A percentile compares a stretch with the other conserved stretches of the same genome.
These are phyloP conservation scores for Pristionchus fissidentatus DNA, from an alignment of 2,888 invertebrate species.

Conservation along the genomic window DNA sequence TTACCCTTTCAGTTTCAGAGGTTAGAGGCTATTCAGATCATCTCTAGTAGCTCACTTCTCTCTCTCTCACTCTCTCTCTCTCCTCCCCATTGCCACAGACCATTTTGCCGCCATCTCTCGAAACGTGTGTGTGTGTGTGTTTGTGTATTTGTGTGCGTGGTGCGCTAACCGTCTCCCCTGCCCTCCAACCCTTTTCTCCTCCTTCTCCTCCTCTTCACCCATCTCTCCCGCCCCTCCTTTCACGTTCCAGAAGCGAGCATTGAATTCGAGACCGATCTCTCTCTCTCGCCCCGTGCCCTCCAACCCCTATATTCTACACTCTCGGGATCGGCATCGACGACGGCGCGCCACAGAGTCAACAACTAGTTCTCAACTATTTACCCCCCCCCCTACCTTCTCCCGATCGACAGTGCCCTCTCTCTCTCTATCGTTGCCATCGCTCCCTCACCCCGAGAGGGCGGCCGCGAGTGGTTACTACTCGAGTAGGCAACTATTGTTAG, in stretches of 20 bases:
- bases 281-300: neutral
- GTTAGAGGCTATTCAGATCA: too few species aligned
- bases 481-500: constrained; percentile 41
- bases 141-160: too few species aligned
- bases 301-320: neutral
- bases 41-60: too few species aligned
- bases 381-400: neutral
- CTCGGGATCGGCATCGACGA: neutral
- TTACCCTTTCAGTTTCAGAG: too few species aligned
- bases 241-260: neutral
- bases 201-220: neutral
- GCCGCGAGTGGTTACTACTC: neutral
- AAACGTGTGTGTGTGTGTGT: neutral
- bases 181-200: neutral
- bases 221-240: neutral
- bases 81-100: constrained; percentile 37
- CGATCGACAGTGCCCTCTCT: neutral
- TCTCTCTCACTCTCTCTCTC: neutral
- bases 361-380: constrained; percentile 43
- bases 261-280: neutral
- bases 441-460: neutral
- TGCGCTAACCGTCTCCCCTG: constrained; percentile 14
- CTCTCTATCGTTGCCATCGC: constrained; percentile 14
- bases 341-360: constrained; percentile 17
- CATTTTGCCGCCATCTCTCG: constrained; percentile 13